phyloP scores from a whole-genome alignment of 2,113 vertebrate genomes.

The Epinephelus cyanopodus region DNA sequence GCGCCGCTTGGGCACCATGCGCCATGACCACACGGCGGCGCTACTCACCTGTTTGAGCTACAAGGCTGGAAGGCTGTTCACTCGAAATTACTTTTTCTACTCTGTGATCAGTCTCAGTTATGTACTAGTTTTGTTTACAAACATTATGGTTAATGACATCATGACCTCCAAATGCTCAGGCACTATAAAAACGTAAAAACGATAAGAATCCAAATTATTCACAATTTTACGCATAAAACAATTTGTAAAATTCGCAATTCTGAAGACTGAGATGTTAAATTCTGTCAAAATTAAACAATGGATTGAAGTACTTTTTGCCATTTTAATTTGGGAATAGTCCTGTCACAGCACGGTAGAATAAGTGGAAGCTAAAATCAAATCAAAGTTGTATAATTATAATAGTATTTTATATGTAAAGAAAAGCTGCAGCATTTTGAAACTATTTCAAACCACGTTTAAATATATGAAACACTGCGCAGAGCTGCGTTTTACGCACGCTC shows the following conservation, averaged over 20 bases:
- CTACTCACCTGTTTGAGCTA: conserved; percentile 47
- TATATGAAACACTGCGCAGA: background rate
- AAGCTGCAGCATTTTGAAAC: background rate
- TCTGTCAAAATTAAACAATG: background rate
- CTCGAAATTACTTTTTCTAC: too few species aligned
- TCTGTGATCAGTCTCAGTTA: too few species aligned
- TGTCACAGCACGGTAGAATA: background rate
- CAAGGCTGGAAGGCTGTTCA: background rate
- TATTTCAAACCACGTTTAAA: background rate
- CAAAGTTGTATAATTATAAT: background rate
- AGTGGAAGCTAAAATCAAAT: background rate
- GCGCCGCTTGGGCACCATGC: background rate
- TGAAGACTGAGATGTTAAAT: background rate
- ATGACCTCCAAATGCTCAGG: background rate
- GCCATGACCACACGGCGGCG: conserved; percentile 70
- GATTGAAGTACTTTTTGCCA: too few species aligned
- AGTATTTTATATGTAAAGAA: background rate
- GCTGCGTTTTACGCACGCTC: conserved; percentile 34
- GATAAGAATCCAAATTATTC: background rate
- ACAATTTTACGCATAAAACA: background rate
- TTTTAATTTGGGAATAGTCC: background rate
- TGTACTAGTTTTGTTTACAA: background rate
- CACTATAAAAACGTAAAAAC: background rate
- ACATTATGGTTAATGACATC: background rate
- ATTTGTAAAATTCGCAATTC: background rate